Base-by-base conservation (phyloP, 2,888 invertebrate genomes). In the Nemotelus nigrinus region DNA sequence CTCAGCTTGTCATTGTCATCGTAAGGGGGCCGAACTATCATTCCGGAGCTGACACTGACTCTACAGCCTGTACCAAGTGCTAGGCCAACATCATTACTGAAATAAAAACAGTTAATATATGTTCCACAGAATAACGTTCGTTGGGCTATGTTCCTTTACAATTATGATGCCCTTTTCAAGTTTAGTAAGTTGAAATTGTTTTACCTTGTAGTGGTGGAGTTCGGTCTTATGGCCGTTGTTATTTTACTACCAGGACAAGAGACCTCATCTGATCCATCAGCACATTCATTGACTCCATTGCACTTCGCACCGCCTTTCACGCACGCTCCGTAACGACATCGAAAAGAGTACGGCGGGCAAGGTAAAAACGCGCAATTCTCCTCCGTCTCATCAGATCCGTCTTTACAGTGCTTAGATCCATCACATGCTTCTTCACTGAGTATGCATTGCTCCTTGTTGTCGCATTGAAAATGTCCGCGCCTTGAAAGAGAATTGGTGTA, bases 311-410 rank as follows among this genome's bases (percentile, higher is more conserved):
- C 88, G 6, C 88, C 87, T 77, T 90, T 89, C 0, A 91, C 88
- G 80, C 92, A 92, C 0, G 90, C 91, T 2, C 91, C 91, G 81
- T 91, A 91, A 0, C 87, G 86, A 82, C 92, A 92, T 60, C 90
- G 89, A 84, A 90, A 91, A 76, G 90, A 87, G 81, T 88, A 89
- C 0, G 83, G 79, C 0, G 88, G 88, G 81, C 92, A 92, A 79
- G 81, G 74, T 0, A 79, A 47, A n/a, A 83, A 79, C 10, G 83
- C 79, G 63, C 87, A 87, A 8, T 78, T 79, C 58, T 82, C 78
- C 0, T 83, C 80, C 5, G 82, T 84, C 74, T 80, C 80, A 64
- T 80, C 80, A 3, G 77, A 77, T 7, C 63, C 39, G 57, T 79
- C 80, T 2, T 4, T 5, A 48, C 80, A 80, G 57, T 79, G 45